Conservation (phyloP, 2,113 vertebrate genomes). For the Ardeotis arabs region DNA sequence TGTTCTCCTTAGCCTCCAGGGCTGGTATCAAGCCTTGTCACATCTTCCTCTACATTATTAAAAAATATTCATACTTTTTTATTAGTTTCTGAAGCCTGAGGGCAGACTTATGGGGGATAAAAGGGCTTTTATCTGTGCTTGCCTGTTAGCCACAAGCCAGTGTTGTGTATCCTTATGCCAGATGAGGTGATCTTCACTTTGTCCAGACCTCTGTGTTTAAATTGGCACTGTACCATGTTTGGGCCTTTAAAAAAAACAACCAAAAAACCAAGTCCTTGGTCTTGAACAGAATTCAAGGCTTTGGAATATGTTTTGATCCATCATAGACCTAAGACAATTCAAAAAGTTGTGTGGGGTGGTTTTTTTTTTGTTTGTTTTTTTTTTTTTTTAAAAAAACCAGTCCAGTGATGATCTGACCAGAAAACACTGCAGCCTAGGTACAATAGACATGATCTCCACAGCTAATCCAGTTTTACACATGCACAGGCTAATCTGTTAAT, state of each 20-base stretch:
- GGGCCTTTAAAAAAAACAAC: neutral
- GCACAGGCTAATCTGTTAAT: neutral
- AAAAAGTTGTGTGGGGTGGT: neutral
- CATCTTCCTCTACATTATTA: neutral
- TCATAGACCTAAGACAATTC: neutral
- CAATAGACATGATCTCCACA: neutral
- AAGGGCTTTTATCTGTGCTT: neutral
- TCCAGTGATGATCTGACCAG: neutral
- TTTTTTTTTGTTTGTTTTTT: neutral
- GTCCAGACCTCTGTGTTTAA: neutral
- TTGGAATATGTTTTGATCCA: neutral
- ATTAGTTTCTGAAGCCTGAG: neutral
- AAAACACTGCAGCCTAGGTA: neutral
- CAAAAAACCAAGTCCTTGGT: neutral
- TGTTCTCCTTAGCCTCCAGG: neutral
- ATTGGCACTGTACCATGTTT: neutral
- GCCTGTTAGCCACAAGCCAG: neutral
- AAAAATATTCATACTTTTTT: neutral
- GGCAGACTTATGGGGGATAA: neutral
- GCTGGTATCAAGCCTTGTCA: neutral
- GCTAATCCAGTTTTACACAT: neutral
- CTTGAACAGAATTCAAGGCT: neutral
- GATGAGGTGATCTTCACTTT: neutral
- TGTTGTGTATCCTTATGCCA: neutral
- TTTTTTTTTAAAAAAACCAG: neutral